Conservation (phyloP, 2,797 vertebrate genomes). For the Crenuchus spilurus region DNA sequence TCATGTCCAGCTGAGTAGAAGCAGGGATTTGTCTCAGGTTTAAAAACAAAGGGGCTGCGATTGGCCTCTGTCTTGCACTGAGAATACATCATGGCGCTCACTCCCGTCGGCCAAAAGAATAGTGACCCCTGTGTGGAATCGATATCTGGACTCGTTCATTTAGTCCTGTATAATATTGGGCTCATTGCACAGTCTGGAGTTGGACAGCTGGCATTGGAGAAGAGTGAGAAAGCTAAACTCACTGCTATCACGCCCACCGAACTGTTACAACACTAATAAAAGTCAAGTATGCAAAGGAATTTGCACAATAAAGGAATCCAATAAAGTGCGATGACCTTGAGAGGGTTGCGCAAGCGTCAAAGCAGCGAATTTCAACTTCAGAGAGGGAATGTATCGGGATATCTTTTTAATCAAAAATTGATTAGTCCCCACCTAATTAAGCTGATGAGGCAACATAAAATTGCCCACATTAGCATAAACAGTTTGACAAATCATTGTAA, state of each 20-base stretch:
- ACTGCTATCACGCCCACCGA: background rate
- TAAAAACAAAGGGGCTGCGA: constrained; percentile 59
- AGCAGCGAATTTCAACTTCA: constrained; percentile 10
- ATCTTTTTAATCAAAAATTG: constrained; percentile 53
- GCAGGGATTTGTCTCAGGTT: constrained; percentile 69
- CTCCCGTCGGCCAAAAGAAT: constrained; percentile 1
- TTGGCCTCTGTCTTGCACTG: constrained; percentile 26
- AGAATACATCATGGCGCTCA: constrained; percentile 28
- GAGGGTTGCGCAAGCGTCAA: constrained; percentile 1
- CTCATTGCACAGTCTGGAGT: background rate
- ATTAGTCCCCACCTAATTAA: constrained; percentile 70
- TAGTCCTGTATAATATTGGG: constrained; percentile 21
- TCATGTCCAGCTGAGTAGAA: constrained; percentile 62
- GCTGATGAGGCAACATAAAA: constrained; percentile 61
- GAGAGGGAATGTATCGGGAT: background rate
- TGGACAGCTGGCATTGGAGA: too few relatives aligned
- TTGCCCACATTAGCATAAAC: constrained; percentile 58
- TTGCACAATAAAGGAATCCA: constrained; percentile 1
- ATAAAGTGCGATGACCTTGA: constrained; percentile 23
- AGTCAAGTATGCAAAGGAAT: constrained; percentile 4
- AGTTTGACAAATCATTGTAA: constrained; percentile 51
- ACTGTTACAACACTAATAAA: constrained; percentile 20
- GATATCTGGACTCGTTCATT: constrained; percentile 36
- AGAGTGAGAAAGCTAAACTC: too few relatives aligned
- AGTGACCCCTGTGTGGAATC: constrained; percentile 17